These are phyloP conservation scores for Lophius americanus DNA, from an alignment of 2,797 vertebrate species.

Conservation along the genomic window DNA sequence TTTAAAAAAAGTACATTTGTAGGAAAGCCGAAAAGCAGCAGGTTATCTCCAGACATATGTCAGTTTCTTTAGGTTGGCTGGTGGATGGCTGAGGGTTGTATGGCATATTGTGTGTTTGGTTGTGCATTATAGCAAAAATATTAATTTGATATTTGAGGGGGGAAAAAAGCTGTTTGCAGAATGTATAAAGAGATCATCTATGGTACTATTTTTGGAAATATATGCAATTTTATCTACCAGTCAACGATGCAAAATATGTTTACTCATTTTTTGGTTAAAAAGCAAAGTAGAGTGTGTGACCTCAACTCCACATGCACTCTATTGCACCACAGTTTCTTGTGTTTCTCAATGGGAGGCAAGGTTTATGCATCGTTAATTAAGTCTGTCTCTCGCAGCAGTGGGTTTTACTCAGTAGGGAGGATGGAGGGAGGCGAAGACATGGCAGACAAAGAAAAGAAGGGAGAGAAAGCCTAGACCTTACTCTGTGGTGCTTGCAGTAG, in stretches of 20 bases:
- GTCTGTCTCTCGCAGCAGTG: conserved; percentile 73
- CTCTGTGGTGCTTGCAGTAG: conserved; percentile 46
- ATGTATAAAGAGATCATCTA: conserved; percentile 41
- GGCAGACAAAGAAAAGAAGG: conserved; percentile 3
- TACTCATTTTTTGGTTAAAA: conserved; percentile 46
- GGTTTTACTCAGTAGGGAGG: conserved; percentile 52
- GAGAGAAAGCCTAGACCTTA: conserved; percentile 70
- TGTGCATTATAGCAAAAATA: conserved; percentile 6
- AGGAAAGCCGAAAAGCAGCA: conserved; percentile 29
- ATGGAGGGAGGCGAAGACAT: conserved; percentile 42
- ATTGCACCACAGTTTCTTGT: conserved; percentile 61
- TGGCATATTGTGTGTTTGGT: background rate
- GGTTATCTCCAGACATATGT: conserved; percentile 37
- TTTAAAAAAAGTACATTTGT: conserved; percentile 39
- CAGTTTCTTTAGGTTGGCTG: conserved; percentile 34
- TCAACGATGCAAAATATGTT: conserved; percentile 48
- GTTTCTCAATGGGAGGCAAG: conserved; percentile 65
- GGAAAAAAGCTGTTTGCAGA: conserved; percentile 39
- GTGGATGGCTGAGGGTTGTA: conserved; percentile 30
- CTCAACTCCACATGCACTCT: conserved; percentile 59
- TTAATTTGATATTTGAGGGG: conserved; percentile 24
- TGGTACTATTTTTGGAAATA: conserved; percentile 45
- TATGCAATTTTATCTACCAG: conserved; percentile 20
- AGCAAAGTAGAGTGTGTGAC: conserved; percentile 57
- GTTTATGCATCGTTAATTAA: conserved; percentile 78